Evolutionary conservation across 2,113 vertebrate genomes (phyloP).

Genomic region (Mus spicilegus): DNA sequence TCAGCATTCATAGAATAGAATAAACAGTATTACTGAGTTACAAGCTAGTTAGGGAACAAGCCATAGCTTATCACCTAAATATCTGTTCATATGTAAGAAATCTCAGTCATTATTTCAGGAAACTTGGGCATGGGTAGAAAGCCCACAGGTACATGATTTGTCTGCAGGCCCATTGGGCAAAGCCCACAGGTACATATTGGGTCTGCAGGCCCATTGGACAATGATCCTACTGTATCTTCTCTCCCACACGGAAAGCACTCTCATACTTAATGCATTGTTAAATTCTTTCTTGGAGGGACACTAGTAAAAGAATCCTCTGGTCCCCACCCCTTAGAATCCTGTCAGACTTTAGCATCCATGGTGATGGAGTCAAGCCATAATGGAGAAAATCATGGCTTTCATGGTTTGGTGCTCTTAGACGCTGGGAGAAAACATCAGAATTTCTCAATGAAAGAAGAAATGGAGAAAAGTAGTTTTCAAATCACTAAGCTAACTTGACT

Average conservation of each 20-base stretch:
- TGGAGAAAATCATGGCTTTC: constrained; percentile 25
- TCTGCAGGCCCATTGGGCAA: neutral
- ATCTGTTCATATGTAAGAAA: too few species aligned
- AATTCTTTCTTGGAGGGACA: neutral
- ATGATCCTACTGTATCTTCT: neutral
- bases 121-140: too few species aligned
- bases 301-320: constrained; percentile 8
- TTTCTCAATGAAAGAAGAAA: constrained; percentile 28
- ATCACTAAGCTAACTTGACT: neutral
- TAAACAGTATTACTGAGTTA: too few species aligned
- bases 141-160: too few species aligned
- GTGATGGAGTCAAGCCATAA: neutral
- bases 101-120: too few species aligned
- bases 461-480: constrained; percentile 37
- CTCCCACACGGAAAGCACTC: neutral
- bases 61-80: too few species aligned
- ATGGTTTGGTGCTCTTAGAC: constrained; percentile 11
- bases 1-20: too few species aligned
- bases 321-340: constrained; percentile 8
- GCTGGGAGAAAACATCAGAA: neutral
- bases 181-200: too few species aligned
- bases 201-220: neutral
- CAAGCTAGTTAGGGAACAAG: too few species aligned
- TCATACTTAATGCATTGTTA: neutral
- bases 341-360: neutral